Evolutionary conservation across 2,797 vertebrate species (phyloP).

Genomic region (Cyprinodon diabolis): DNA sequence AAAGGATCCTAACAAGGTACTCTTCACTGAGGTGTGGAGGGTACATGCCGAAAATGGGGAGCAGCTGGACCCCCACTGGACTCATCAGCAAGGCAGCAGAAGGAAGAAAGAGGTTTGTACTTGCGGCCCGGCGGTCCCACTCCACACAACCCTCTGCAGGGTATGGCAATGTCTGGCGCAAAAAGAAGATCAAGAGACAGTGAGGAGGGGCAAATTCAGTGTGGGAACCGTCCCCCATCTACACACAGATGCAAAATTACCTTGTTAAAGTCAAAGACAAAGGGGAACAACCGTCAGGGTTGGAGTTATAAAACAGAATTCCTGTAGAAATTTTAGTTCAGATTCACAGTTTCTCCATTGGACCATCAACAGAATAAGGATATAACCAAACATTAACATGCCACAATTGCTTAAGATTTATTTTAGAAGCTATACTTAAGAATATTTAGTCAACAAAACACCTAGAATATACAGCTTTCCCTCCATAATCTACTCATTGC

Average conservation of each 20-base stretch:
- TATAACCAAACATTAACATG: not conserved
- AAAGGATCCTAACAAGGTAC: slow-evolving; percentile 50
- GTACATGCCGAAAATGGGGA: slow-evolving; percentile 71
- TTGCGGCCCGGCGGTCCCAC: slow-evolving; percentile 76
- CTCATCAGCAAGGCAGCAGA: slow-evolving; percentile 75
- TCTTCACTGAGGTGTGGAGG: slow-evolving; percentile 63
- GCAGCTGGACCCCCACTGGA: slow-evolving; percentile 63
- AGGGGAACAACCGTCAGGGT: not conserved
- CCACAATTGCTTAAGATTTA: not conserved
- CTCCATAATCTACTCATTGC: too few relatives aligned
- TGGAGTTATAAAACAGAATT: not conserved
- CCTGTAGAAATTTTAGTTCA: not conserved
- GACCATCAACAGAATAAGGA: not conserved
- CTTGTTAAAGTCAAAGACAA: slow-evolving; percentile 16
- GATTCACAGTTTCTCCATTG: not conserved
- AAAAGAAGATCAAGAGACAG: slow-evolving; percentile 73
- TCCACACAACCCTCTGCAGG: slow-evolving; percentile 78
- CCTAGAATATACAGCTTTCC: not conserved
- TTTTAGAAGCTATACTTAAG: not conserved
- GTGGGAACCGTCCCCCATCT: slow-evolving; percentile 14
- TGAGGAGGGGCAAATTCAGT: slow-evolving; percentile 47
- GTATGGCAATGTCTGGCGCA: slow-evolving; percentile 69
- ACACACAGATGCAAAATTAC: slow-evolving; percentile 19
- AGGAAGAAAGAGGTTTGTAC: slow-evolving; percentile 79
- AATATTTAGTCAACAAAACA: not conserved